Base-by-base conservation (phyloP, 1,140 invertebrate species). In the Doryteuthis pealeii region DNA sequence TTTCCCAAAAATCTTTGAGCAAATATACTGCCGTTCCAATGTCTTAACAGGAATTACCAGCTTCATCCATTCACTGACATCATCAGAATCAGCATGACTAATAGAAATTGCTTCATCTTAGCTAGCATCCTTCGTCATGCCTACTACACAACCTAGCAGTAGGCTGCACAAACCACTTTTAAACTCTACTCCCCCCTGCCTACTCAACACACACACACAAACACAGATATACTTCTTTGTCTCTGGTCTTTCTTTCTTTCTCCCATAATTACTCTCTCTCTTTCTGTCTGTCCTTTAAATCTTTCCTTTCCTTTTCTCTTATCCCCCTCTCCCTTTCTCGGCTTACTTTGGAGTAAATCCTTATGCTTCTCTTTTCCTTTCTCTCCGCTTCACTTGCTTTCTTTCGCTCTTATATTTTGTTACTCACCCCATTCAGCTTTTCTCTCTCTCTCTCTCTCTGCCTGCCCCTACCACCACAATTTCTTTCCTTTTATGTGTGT, bases 301-400 rank as follows among this genome's bases (percentile, higher is more conserved):
- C 45, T 43, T 45, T 43, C 45, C 67, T 69, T 26, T 69, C 67
- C 28, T 22, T 28, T 22, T 43, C 70, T 71, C 70, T 71, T 26
- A n/a, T 43, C 70, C 26, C 70, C 26, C 70, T 71, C 43, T 71
- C 70, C 43, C 70, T 71, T 26, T 71, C 31, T 71, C 31, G 10
- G 4, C 18, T 18, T 58, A 22, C 26, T 15, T 58, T 22, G 5
- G 5, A 58, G 18, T 58, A 5, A n/a, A 4, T 58, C 5, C 18
- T 4, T 58, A 4, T 58, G 4, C 33, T 49, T 18, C 31, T 18
- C 12, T 18, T 54, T 15, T 10, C 30, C 72, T 30, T 58, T 15
- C 33, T 22, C 72, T 33, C 72, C 22, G 58, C 3, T 33, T 66
- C 72, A 31, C 72, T 31, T 30, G 30, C 62, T 58, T 35, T 66